A percentile compares a stretch with the other conserved stretches of the same genome.
phyloP scores from a whole-genome alignment of 2,888 invertebrate genomes.

The Dioctria linearis region DNA sequence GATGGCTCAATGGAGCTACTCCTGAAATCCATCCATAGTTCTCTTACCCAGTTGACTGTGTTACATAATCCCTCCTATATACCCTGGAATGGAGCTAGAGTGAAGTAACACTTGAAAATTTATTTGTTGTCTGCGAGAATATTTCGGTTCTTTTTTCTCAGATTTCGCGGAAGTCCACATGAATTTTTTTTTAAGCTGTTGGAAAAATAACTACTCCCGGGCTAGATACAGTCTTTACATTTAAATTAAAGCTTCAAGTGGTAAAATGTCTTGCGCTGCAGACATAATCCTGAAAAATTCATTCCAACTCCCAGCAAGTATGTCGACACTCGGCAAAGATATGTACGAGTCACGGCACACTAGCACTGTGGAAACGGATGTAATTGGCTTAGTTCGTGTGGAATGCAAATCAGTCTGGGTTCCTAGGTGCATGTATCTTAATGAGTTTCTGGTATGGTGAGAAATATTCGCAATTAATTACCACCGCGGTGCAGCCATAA shows the following conservation, averaged over 20 bases:
- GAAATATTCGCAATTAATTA: conserved; percentile 37
- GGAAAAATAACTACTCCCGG: neutral
- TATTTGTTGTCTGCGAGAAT: conserved; percentile 16
- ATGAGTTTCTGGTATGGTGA: conserved; percentile 22
- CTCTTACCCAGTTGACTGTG: conserved; percentile 35
- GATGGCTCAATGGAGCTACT: neutral
- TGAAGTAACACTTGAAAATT: conserved; percentile 11
- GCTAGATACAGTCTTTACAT: neutral
- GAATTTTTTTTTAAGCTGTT: neutral
- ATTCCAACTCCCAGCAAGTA: neutral
- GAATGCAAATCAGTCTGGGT: conserved; percentile 18
- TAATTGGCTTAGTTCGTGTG: neutral
- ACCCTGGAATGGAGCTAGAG: too few species aligned
- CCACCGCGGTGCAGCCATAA: conserved; percentile 5
- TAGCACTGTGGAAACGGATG: conserved; percentile 16
- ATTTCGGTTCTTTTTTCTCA: neutral
- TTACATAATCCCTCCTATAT: conserved; percentile 10
- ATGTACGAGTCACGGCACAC: neutral
- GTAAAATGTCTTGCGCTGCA: neutral
- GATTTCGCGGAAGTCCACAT: conserved; percentile 24
- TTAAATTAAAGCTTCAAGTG: conserved; percentile 17
- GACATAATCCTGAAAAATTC: conserved; percentile 9
- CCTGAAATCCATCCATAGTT: conserved; percentile 15
- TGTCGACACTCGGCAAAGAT: too few species aligned
- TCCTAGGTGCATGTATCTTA: neutral